These are phyloP conservation scores for Drosophila differens DNA, from an alignment of 2,888 invertebrate genomes.

Conservation along the genomic window DNA sequence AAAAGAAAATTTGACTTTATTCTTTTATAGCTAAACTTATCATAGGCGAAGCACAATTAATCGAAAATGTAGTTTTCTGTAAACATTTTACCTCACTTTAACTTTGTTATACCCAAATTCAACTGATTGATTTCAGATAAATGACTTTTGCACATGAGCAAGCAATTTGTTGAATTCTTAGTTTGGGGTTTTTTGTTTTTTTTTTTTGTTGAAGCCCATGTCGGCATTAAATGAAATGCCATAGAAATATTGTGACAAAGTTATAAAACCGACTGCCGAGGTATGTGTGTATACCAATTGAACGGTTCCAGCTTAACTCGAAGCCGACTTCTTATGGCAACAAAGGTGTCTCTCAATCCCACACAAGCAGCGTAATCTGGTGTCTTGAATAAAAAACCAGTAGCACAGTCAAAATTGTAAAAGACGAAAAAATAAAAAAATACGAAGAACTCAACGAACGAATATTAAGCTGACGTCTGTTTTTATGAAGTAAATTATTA, in stretches of 20 bases:
- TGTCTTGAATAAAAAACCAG: slow-evolving; percentile 70
- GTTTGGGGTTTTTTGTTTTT: neutral
- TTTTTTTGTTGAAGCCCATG: slow-evolving; percentile 15
- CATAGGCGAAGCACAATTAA: neutral
- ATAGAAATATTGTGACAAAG: slow-evolving; percentile 62
- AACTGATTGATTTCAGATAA: slow-evolving; percentile 10
- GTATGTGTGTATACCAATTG: slow-evolving; percentile 27
- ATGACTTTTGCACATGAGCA: slow-evolving; percentile 32
- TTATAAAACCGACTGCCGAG: slow-evolving; percentile 38
- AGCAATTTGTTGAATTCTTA: slow-evolving; percentile 12
- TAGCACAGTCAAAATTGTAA: slow-evolving; percentile 45
- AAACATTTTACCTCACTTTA: neutral
- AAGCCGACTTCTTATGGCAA: slow-evolving; percentile 44
- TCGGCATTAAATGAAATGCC: slow-evolving; percentile 43
- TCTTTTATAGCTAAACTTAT: neutral
- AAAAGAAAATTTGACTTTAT: neutral
- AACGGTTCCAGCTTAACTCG: slow-evolving; percentile 45
- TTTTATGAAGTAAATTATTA: slow-evolving; percentile 78
- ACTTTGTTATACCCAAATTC: neutral
- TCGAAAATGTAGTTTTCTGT: neutral
- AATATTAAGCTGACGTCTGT: slow-evolving; percentile 76
- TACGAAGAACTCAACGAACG: slow-evolving; percentile 39
- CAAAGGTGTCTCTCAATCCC: slow-evolving; percentile 60
- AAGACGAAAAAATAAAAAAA: slow-evolving; percentile 33
- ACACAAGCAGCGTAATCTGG: slow-evolving; percentile 71